A percentile compares a stretch with the other conserved stretches of the same genome.
Evolutionary conservation across 2,888 invertebrate genomes (phyloP).

Genomic region (Bruchidius siliquastri): DNA sequence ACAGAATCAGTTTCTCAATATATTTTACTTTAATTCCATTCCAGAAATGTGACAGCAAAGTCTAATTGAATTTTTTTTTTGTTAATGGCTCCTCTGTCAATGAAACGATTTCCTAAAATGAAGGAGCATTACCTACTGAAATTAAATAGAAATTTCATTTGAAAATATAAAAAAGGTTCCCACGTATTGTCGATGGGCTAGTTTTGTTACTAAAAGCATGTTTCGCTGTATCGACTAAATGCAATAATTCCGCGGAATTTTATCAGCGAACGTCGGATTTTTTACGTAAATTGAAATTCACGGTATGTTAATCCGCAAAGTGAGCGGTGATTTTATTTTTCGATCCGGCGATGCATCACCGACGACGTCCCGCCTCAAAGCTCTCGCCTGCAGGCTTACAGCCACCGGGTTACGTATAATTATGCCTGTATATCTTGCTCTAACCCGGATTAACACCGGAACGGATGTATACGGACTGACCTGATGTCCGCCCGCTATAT

Average conservation of each 20-base stretch:
- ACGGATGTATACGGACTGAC: conserved; percentile 26
- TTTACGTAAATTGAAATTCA: conserved; percentile 22
- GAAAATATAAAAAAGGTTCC: not conserved
- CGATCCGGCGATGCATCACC: conserved; percentile 37
- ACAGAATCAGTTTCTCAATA: too few relatives aligned
- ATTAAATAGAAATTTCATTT: too few relatives aligned
- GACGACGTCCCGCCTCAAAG: conserved; percentile 24
- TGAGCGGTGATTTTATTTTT: conserved; percentile 35
- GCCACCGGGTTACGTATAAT: conserved; percentile 42
- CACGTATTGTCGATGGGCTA: not conserved
- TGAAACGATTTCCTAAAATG: too few relatives aligned
- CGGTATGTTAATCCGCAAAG: conserved; percentile 26
- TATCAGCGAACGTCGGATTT: conserved; percentile 8
- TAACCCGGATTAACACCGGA: conserved; percentile 38
- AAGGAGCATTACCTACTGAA: too few relatives aligned
- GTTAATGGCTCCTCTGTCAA: too few relatives aligned
- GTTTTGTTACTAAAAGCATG: not conserved
- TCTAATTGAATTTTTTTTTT: too few relatives aligned
- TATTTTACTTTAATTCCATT: too few relatives aligned
- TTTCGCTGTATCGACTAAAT: not conserved
- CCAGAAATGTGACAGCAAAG: too few relatives aligned
- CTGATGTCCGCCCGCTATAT: not conserved
- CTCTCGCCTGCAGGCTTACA: conserved; percentile 33
- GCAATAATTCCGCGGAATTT: conserved; percentile 1
- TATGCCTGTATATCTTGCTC: conserved; percentile 44